Conservation (phyloP, 2,797 vertebrate genomes). For the Danio choprae region DNA sequence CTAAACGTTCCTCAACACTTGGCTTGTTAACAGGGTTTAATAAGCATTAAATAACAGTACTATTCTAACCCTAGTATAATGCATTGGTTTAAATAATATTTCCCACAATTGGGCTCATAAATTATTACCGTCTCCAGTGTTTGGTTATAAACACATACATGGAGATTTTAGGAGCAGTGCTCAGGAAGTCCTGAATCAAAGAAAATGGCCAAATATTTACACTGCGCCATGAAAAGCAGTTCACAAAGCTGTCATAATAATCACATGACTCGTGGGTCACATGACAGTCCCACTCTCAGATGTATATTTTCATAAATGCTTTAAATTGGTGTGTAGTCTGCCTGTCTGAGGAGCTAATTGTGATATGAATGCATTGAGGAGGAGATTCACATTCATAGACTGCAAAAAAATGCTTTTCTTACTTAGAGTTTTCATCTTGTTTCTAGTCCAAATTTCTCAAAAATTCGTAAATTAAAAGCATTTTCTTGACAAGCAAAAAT, state of each 20-base stretch:
- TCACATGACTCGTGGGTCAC: conserved; percentile 37
- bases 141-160: conserved; percentile 6
- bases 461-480: too few species aligned
- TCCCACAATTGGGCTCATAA: background rate
- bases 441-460: too few species aligned
- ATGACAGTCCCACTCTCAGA: conserved; percentile 31
- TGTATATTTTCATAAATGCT: conserved; percentile 55
- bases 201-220: conserved; percentile 54
- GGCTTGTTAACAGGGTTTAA: background rate
- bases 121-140: too few species aligned
- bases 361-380: background rate
- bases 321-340: conserved; percentile 42
- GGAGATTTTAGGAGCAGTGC: background rate
- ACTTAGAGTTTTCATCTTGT: too few species aligned
- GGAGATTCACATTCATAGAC: background rate
- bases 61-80: background rate
- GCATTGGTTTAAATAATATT: background rate
- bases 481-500: too few species aligned
- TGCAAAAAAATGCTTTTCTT: too few species aligned
- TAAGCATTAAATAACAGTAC: background rate
- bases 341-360: conserved; percentile 17
- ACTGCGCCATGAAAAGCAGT: background rate
- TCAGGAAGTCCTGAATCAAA: conserved; percentile 52
- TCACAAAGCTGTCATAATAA: conserved; percentile 34
- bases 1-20: conserved; percentile 5